A percentile compares a stretch with the other conserved stretches of the same genome.
phyloP scores from a whole-genome alignment of 2,797 vertebrate genomes.

The Chelidonichthys spinosus region DNA sequence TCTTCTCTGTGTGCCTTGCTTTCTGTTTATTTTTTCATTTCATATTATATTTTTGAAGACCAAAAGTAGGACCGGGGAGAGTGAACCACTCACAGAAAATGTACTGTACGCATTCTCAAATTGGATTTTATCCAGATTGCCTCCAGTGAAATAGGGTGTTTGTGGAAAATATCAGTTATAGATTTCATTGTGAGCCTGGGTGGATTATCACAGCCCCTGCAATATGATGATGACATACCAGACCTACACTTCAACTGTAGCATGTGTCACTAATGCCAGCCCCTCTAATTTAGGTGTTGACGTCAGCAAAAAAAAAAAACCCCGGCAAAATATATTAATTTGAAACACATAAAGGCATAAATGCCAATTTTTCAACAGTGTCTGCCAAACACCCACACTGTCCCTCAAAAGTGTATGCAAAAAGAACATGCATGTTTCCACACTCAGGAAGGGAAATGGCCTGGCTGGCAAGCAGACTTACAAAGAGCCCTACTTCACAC shows the following conservation, averaged over 20 bases:
- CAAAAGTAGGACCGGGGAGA: slow-evolving; percentile 20
- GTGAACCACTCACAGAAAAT: slow-evolving; percentile 10
- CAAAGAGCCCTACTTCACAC: slow-evolving; percentile 72
- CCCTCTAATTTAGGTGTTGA: slow-evolving; percentile 56
- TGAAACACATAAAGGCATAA: slow-evolving; percentile 56
- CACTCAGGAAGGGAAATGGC: slow-evolving; percentile 59
- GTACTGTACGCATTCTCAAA: neutral
- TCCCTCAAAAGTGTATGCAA: slow-evolving; percentile 28
- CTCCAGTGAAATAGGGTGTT: slow-evolving; percentile 20
- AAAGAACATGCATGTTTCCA: slow-evolving; percentile 69
- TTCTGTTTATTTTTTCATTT: slow-evolving; percentile 5
- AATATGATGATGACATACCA: slow-evolving; percentile 20
- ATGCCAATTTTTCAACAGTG: slow-evolving; percentile 43
- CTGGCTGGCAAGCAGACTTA: slow-evolving; percentile 62
- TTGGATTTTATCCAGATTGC: slow-evolving; percentile 14
- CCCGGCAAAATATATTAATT: slow-evolving; percentile 54
- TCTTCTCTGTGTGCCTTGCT: neutral
- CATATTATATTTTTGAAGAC: slow-evolving; percentile 10
- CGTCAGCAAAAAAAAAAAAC: slow-evolving; percentile 48
- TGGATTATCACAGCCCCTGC: neutral
- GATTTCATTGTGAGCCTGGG: slow-evolving; percentile 5
- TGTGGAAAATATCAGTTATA: slow-evolving; percentile 9
- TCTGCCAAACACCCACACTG: slow-evolving; percentile 55
- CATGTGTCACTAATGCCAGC: slow-evolving; percentile 36
- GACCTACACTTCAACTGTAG: slow-evolving; percentile 18